Base-by-base conservation (phyloP, 2,888 invertebrate genomes). In the Horisme vitalbata region DNA sequence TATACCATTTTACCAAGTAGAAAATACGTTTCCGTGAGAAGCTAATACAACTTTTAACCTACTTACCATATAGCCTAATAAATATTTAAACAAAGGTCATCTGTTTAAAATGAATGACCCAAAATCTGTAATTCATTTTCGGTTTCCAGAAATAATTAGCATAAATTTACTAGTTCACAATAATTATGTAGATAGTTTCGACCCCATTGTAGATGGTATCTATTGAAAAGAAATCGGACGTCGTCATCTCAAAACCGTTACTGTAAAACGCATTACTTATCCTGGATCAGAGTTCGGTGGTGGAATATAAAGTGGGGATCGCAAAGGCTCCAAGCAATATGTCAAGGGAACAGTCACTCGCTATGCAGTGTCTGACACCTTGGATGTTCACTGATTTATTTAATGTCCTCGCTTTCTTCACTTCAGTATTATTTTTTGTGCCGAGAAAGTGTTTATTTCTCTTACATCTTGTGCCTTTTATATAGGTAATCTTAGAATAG, bases 221-320 rank as follows among this genome's bases (percentile, higher is more conserved):
- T 11, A 79, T 81, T 76, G 77, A 74, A 77, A 81, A 75, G 68
- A 75, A 82, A 81, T 84, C 75, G 73, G 68, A 73, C 68, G 75
- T 77, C 77, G 76, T 79, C n/a, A n/a, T n/a, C 69, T 73, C 68
- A 62, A 68, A 76, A 72, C 79, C 79, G 80, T 81, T 84, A 83
- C 83, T 85, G 84, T 83, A 83, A 83, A 85, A 74, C 18, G 81
- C 83, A 79, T 86, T 83, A 37, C 14, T 20, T 34, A 86, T 83
- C 83, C 78, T 62, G 71, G 79, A 81, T 82, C 81, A 71, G 62
- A 66, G 71, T 69, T 71, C 75, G 73, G 60, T 71, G 41, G 51
- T 61, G 64, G 84, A 85, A 84, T 87, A 84, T 80, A 83, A 87
- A 87, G 82, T 68, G 63, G 70, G 75, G 71, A 68, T 71, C 56